phyloP scores from a whole-genome alignment of 1,140 invertebrate genomes.

The Achatina immaculata region DNA sequence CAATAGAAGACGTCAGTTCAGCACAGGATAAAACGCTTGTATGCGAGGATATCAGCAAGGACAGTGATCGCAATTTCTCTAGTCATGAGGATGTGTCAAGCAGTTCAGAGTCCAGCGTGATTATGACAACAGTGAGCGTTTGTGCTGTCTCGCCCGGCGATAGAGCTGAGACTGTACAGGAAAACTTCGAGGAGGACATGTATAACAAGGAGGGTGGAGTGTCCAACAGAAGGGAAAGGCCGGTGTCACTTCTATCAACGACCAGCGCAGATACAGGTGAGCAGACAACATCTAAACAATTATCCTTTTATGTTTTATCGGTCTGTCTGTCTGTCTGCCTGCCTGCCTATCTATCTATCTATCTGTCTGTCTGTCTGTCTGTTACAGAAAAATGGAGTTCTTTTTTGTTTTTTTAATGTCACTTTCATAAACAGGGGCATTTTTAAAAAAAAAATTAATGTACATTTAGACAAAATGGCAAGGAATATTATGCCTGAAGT shows the following conservation, averaged over 20 bases:
- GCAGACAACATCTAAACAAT: neutral
- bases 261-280: constrained; percentile 66
- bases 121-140: neutral
- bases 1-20: constrained; percentile 13
- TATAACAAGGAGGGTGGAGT: neutral
- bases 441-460: too few species aligned
- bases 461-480: too few species aligned
- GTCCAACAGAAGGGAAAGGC: constrained; percentile 53
- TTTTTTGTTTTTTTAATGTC: too few species aligned
- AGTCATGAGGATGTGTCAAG: neutral
- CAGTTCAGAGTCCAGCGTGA: neutral
- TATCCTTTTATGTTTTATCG: too few species aligned
- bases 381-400: too few species aligned
- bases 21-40: constrained; percentile 22
- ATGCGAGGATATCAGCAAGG: neutral
- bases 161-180: neutral
- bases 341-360: too few species aligned
- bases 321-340: too few species aligned
- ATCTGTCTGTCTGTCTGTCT: too few species aligned
- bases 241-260: constrained; percentile 60
- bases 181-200: neutral
- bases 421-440: too few species aligned
- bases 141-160: neutral
- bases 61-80: neutral
- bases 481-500: too few species aligned